A percentile compares a stretch with the other conserved stretches of the same genome.
phyloP scores from a whole-genome alignment of 2,113 vertebrate species.

The Phyllostomus hastatus region DNA sequence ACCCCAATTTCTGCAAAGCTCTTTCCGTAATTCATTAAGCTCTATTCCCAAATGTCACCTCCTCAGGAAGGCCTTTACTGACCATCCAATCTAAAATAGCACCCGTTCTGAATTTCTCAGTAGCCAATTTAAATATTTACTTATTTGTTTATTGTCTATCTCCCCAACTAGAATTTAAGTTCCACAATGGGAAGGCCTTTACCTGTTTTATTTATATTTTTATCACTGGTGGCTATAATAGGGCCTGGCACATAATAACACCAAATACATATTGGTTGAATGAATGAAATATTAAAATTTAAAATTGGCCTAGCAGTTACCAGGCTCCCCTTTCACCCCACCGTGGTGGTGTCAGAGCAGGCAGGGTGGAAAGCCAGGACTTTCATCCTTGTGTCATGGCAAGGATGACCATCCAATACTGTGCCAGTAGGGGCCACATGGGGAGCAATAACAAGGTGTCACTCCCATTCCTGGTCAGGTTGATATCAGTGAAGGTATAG shows the following conservation, averaged over 20 bases:
- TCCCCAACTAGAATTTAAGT: not conserved
- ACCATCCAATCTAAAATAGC: not conserved
- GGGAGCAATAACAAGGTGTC: not conserved
- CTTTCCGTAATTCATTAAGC: slow-evolving; percentile 2
- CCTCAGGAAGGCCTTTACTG: slow-evolving; percentile 14
- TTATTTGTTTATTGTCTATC: not conserved
- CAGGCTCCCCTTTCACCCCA: not conserved
- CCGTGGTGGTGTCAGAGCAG: not conserved
- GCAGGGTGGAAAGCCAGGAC: not conserved
- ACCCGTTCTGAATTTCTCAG: not conserved
- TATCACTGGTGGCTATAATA: not conserved
- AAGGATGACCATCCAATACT: not conserved
- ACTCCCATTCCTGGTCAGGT: not conserved
- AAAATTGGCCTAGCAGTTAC: not conserved
- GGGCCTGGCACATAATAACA: not conserved
- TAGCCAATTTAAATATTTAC: slow-evolving; percentile 28
- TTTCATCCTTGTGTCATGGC: not conserved
- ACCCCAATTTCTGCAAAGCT: not conserved
- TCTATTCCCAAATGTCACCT: slow-evolving; percentile 8
- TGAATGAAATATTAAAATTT: slow-evolving; percentile 3
- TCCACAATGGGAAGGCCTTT: slow-evolving; percentile 29
- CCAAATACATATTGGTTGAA: slow-evolving; percentile 19
- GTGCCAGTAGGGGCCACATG: not conserved
- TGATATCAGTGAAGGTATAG: not conserved
- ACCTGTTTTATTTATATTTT: slow-evolving; percentile 7